Base-by-base conservation (phyloP, 2,888 invertebrate genomes). In the Drosophila rubida region DNA sequence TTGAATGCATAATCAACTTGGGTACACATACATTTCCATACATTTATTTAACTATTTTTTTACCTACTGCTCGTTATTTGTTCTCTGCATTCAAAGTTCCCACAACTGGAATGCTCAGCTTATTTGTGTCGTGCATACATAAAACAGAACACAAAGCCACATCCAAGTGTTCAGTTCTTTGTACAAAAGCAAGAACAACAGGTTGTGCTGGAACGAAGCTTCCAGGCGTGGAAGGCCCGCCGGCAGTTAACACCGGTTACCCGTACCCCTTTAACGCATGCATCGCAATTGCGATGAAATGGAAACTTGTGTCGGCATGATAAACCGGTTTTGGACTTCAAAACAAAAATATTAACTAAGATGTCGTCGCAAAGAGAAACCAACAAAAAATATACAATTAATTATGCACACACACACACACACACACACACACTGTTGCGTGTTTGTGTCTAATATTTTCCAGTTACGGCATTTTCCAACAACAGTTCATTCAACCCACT, bases 401-500 rank as follows among this genome's bases (percentile, higher is more conserved):
- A 48, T 71, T 75, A 74, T 75, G 16, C 35, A 65, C 35, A 32
- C 35, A 37, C 6, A 32, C 6, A 60, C 8, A 51, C 13, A 37
- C 35, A 65, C 35, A 32, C 35, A 37, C 6, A 32, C 32, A 35
- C 39, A 44, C 23, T 25, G 42, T 42, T 39, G 48, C 45, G 35
- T 69, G 57, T 55, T 30, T 66, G 60, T 57, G 37, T 46, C 48
- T 44, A 50, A 59, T 27, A 58, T 49, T 81, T 83, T 82, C 67
- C 78, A 74, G 44, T 59, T 53, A 60, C 57, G 49, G 46, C 51
- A 69, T 80, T 84, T 84, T 81, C 81, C 65, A 75, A 53, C 27
- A 41, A n/a, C 19, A 63, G 83, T 84, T 84, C 85, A 65, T 85
- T 84, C 73, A 87, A 85, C 83, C 32, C 67, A 16, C 37, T 67